Percentiles rank a stretch among this genome's conserved stretches.
These are phyloP conservation scores for Psilopogon haemacephalus DNA, from an alignment of 2,113 vertebrate genomes.

Conservation along the genomic window DNA sequence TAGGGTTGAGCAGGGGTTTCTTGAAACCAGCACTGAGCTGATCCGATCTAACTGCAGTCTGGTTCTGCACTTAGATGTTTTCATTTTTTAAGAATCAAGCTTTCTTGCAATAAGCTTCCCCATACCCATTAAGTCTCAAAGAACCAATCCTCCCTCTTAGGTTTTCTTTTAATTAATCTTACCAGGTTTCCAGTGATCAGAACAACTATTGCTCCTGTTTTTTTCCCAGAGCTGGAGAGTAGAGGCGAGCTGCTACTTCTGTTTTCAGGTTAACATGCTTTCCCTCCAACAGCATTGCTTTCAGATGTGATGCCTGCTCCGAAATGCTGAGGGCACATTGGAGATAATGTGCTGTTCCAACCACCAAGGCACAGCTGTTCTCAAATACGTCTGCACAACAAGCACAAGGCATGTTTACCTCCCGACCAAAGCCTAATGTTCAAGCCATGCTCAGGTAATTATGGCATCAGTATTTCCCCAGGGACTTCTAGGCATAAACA, in stretches of 20 bases:
- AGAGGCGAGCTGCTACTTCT: neutral
- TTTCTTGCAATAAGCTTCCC: neutral
- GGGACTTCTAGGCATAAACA: constrained; percentile 31
- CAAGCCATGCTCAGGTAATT: constrained; percentile 40
- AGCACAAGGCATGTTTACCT: neutral
- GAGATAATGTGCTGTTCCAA: neutral
- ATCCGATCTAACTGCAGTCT: neutral
- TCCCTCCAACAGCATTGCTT: neutral
- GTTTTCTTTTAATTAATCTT: neutral
- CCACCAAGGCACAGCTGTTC: neutral
- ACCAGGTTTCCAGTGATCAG: neutral
- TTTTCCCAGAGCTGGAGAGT: neutral
- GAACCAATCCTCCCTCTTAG: neutral
- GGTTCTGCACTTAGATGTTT: neutral
- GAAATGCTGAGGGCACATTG: neutral
- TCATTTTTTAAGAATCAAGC: neutral
- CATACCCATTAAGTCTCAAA: neutral
- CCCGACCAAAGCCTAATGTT: neutral
- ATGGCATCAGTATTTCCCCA: constrained; percentile 41
- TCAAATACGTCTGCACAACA: neutral
- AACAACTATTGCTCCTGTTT: neutral
- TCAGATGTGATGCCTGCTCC: neutral
- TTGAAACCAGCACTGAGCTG: neutral
- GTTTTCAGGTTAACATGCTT: neutral
- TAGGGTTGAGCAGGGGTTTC: neutral